Evolutionary conservation across 2,113 vertebrate species (phyloP).

Genomic region (Gasterosteus nipponicus): DNA sequence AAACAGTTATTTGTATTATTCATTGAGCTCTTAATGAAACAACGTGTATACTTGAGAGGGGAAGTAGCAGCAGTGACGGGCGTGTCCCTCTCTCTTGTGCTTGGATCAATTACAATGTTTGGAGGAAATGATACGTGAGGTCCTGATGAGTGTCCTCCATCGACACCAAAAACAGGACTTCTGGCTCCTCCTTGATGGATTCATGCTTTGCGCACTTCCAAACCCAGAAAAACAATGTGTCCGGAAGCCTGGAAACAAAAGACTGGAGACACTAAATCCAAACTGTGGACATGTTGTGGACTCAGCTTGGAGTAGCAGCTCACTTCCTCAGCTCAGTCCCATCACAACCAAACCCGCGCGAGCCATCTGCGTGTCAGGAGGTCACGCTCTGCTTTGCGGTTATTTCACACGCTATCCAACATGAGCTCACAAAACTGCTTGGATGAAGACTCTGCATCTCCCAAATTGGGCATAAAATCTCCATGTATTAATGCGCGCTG

Average conservation of each 20-base stretch:
- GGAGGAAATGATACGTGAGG: no score
- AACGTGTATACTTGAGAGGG: no score
- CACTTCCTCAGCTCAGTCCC: neutral
- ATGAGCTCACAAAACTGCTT: neutral
- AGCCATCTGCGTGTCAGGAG: neutral
- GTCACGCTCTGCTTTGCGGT: neutral
- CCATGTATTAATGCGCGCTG: slow-evolving; percentile 3
- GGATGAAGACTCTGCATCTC: neutral
- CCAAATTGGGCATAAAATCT: neutral
- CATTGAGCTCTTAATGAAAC: no score
- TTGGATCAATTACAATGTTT: no score
- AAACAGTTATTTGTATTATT: neutral
- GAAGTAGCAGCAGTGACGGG: no score
- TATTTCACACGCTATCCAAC: neutral
- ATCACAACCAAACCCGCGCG: neutral
- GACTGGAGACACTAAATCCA: neutral
- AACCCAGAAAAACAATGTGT: neutral
- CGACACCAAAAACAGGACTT: neutral
- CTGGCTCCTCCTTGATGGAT: slow-evolving; percentile 7
- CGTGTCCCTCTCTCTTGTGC: no score
- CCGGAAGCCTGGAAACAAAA: neutral
- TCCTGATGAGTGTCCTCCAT: no score
- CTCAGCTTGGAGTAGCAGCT: neutral
- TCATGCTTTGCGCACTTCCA: neutral
- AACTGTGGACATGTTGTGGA: neutral